Percentiles rank a stretch among this genome's conserved stretches.
phyloP scores from a whole-genome alignment of 2,797 vertebrate genomes.

The Hozukius guyotensis region DNA sequence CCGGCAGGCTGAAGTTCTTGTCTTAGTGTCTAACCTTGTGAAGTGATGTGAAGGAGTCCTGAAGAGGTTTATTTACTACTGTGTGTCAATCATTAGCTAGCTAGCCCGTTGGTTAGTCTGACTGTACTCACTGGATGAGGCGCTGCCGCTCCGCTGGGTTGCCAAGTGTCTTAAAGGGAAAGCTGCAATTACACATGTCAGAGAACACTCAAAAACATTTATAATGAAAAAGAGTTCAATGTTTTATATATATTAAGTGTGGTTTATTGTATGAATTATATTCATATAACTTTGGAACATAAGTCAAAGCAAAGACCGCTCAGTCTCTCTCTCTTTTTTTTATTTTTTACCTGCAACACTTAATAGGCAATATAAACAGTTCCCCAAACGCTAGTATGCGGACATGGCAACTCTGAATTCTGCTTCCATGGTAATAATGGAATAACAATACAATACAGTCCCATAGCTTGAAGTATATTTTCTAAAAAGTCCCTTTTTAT shows the following conservation, averaged over 20 bases:
- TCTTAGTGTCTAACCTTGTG: constrained; percentile 54
- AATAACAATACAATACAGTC: too few relatives aligned
- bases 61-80: constrained; percentile 21
- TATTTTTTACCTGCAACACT: neutral
- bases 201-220: neutral
- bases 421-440: neutral
- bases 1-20: rapidly evolving
- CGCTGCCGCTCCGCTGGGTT: neutral
- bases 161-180: constrained; percentile 23
- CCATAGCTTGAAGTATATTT: too few relatives aligned
- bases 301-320: neutral
- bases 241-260: neutral
- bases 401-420: constrained; percentile 23
- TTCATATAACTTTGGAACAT: neutral
- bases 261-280: neutral
- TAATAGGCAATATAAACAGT: neutral
- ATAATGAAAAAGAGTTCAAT: neutral
- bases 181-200: neutral
- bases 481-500: too few relatives aligned
- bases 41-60: constrained; percentile 20
- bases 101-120: neutral
- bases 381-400: neutral
- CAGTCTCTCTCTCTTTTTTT: neutral
- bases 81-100: constrained; percentile 51
- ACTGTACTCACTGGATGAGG: rapidly evolving